Evolutionary conservation across 2,797 vertebrate genomes (phyloP).

Genomic region (Enteromius anoplus): DNA sequence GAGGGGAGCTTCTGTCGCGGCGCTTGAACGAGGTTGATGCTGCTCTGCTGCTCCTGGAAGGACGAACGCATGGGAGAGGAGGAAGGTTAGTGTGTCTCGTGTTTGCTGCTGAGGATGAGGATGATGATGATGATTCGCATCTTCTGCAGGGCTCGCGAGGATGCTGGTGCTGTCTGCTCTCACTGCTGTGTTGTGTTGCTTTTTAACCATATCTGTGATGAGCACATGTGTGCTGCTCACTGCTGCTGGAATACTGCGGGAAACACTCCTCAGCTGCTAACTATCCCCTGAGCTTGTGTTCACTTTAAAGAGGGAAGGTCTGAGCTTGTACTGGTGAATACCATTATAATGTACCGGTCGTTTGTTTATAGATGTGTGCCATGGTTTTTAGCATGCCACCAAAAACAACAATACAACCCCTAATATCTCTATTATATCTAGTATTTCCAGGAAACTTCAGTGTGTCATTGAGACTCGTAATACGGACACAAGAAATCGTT

Average conservation of each 20-base stretch:
- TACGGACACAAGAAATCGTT: neutral
- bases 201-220: neutral
- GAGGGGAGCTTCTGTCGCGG: slow-evolving; percentile 50
- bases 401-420: too few species aligned
- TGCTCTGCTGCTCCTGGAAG: slow-evolving; percentile 97
- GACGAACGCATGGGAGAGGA: slow-evolving; percentile 98
- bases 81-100: slow-evolving; percentile 80
- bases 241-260: neutral
- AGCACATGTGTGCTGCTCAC: neutral
- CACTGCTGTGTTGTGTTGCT: neutral
- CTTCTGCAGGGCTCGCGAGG: neutral
- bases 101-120: neutral
- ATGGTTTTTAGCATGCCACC: neutral
- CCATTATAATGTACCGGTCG: neutral
- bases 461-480: neutral
- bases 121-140: neutral
- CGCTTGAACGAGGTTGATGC: slow-evolving; percentile 93
- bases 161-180: slow-evolving; percentile 22
- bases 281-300: neutral
- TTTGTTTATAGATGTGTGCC: neutral
- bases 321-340: neutral
- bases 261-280: neutral
- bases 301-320: neutral
- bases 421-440: too few species aligned
- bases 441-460: neutral